Percentiles rank a stretch among this genome's conserved stretches.
Conservation (phyloP, 2,888 invertebrate species). For the Pharmacophagus antenor region DNA sequence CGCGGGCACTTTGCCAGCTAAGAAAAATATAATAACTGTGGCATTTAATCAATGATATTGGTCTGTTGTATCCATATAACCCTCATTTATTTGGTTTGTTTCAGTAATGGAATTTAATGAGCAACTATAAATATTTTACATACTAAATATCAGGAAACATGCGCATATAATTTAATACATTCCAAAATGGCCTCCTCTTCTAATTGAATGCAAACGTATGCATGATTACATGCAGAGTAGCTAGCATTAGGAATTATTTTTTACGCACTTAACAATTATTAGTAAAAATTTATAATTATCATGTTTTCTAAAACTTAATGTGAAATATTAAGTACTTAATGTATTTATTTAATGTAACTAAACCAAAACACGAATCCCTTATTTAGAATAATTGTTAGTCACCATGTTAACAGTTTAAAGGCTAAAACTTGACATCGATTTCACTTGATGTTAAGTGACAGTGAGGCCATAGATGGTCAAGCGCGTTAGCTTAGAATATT, state of each 20-base stretch:
- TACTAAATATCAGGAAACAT: conserved; percentile 11
- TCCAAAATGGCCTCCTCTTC: conserved; percentile 21
- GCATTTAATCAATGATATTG: conserved; percentile 35
- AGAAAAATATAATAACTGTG: conserved; percentile 51
- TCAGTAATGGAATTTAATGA: conserved; percentile 20
- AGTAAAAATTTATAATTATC: neutral
- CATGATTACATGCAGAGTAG: conserved; percentile 8
- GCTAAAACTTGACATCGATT: too few species aligned
- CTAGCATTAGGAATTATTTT: conserved; percentile 1
- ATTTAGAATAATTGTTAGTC: too few species aligned
- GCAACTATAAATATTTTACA: conserved; percentile 6
- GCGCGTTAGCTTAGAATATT: too few species aligned
- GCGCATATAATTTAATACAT: conserved; percentile 14
- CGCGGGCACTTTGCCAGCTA: conserved; percentile 57
- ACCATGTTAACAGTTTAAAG: too few species aligned
- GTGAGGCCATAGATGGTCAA: too few species aligned
- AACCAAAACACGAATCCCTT: too few species aligned
- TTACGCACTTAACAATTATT: neutral
- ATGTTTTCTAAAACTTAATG: neutral
- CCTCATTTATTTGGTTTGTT: conserved; percentile 20
- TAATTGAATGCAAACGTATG: conserved; percentile 22
- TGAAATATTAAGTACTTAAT: neutral
- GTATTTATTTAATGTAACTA: too few species aligned
- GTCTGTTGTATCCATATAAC: conserved; percentile 21
- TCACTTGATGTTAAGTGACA: too few species aligned